Evolutionary conservation across 2,888 invertebrate species (phyloP), one percentile per base, ranked within the genome.

Genomic region (Tryphoninae sp.): DNA sequence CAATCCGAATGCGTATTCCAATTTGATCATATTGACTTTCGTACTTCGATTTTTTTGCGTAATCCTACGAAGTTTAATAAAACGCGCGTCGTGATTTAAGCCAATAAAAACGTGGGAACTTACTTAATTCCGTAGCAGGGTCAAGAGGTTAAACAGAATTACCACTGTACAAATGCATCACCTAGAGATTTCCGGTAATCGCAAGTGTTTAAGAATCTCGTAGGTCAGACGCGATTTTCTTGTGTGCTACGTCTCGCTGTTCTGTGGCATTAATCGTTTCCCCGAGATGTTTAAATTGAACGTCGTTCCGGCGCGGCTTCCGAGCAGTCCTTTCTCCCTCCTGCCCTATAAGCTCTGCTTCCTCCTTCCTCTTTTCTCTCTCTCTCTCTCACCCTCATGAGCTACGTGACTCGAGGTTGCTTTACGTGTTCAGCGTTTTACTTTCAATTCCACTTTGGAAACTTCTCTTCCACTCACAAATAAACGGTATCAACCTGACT

Each of bases 401-500:
- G 84, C 89, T 88, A 89, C 89, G 89, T 90, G 90, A 87, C 87
- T 85, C 84, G 85, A 84, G 81, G 77, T 82, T 83, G 83, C 82
- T 84, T 84, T 84, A 84, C 84, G 84, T 84, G 84, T 84, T 84
- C 84, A 84, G 84, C 86, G 88, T 87, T 88, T 88, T 87, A 88
- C 88, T 90, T 90, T 90, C 90, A 90, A 89, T 90, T 90, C 89
- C 86, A 88, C 88, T 89, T 88, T 89, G 84, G 85, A 90, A 77
- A 90, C 88, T 90, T 90, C 88, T 86, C 89, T 83, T 83, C 80
- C 80, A 82, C 82, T 83, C 83, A 83, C 84, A 84, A 84, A 84
- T 84, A 84, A 84, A 83, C 84, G 84, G 84, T 82, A 84, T 84
- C 84, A 82, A 84, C 83, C 83, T 73, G 79, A 80, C 83, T 83